Evolutionary conservation across 2,797 vertebrate genomes (phyloP).

Genomic region (Phaenicophaeus curvirostris): DNA sequence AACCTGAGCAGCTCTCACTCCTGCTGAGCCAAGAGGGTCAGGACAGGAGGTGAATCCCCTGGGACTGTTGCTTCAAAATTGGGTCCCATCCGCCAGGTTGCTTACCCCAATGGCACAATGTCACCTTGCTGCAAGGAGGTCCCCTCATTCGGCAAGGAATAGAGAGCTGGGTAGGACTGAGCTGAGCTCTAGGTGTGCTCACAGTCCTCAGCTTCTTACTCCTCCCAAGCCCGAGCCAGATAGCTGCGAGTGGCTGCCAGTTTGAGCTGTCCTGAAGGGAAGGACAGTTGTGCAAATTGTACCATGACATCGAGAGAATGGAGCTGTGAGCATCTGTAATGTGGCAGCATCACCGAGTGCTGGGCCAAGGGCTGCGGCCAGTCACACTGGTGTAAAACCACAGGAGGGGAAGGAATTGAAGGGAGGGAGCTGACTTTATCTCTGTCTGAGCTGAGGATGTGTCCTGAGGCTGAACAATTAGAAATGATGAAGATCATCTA

Average conservation of each 20-base stretch:
- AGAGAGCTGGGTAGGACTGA: not conserved
- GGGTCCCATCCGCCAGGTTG: not conserved
- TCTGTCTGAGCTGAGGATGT: not conserved
- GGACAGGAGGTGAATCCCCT: not conserved
- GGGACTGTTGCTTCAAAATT: fast-evolving
- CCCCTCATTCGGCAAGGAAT: not conserved
- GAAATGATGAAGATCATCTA: not conserved
- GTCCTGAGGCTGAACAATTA: not conserved
- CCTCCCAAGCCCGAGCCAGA: not conserved
- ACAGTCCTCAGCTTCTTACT: not conserved
- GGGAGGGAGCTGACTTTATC: not conserved
- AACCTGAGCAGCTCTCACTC: not conserved
- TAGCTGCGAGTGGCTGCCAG: not conserved
- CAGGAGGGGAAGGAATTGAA: not conserved
- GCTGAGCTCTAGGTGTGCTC: not conserved
- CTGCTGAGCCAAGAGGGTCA: not conserved
- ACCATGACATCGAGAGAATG: not conserved
- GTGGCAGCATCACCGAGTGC: not conserved
- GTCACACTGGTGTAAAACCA: not conserved
- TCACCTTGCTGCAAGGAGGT: not conserved
- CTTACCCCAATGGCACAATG: fast-evolving
- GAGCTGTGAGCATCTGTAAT: not conserved
- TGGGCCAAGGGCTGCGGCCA: not conserved
- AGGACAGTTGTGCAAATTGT: not conserved
- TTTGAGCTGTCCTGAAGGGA: not conserved